Evolutionary conservation across 2,113 vertebrate species (phyloP).

Genomic region (Silurus asotus): DNA sequence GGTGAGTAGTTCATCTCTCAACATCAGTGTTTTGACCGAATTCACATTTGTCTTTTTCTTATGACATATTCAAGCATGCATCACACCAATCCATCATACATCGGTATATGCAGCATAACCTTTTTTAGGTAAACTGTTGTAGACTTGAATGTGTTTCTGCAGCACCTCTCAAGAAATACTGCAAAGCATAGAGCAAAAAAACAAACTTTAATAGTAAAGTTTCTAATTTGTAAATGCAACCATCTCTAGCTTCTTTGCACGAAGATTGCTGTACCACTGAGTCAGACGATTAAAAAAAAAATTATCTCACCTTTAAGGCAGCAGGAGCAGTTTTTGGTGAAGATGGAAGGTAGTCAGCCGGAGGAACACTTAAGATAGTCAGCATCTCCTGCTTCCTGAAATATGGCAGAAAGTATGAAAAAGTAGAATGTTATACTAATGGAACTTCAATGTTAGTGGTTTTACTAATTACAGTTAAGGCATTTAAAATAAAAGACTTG

Average conservation of each 20-base stretch:
- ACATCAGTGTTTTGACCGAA: not conserved
- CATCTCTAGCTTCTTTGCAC: not conserved
- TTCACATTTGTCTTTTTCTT: not conserved
- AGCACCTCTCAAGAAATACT: not conserved
- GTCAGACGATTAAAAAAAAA: not conserved
- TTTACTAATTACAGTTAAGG: not conserved
- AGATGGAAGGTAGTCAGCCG: slow-evolving; percentile 80
- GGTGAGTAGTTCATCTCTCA: not conserved
- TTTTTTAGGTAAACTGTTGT: not conserved
- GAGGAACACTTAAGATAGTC: slow-evolving; percentile 75
- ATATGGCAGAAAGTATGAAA: slow-evolving; percentile 47
- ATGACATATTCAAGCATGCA: not conserved
- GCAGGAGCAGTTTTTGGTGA: slow-evolving; percentile 87
- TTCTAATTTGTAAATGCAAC: not conserved
- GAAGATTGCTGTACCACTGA: slow-evolving; percentile 1
- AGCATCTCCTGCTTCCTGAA: slow-evolving; percentile 89
- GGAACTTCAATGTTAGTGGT: not conserved
- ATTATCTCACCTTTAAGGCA: slow-evolving; percentile 78
- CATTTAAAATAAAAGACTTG: not conserved
- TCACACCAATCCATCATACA: not conserved
- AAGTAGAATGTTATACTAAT: not conserved
- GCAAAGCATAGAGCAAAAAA: not conserved
- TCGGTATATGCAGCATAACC: not conserved
- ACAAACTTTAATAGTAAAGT: not conserved
- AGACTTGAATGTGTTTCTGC: not conserved